Evolutionary conservation across 1,140 invertebrate genomes (phyloP).

Genomic region (Dendrolimus punctatus): DNA sequence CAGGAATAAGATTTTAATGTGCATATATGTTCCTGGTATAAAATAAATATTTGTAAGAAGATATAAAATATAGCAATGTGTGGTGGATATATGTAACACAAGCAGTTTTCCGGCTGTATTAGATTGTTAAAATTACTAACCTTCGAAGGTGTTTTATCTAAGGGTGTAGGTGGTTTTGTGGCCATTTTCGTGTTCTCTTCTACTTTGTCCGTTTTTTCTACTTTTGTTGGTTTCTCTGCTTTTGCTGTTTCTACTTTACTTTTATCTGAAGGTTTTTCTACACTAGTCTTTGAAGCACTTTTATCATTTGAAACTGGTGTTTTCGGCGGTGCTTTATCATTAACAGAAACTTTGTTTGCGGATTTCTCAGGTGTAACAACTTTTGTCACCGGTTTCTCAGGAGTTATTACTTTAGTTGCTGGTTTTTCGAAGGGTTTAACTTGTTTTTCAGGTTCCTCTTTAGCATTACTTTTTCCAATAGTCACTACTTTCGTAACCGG

Average conservation of each 20-base stretch:
- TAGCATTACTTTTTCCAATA: too few relatives aligned
- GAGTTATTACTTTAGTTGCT: background rate
- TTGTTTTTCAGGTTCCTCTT: too few relatives aligned
- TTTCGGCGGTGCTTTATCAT: slow-evolving; percentile 12
- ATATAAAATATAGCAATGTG: too few relatives aligned
- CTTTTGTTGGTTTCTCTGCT: background rate
- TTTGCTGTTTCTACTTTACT: slow-evolving; percentile 15
- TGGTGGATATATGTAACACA: too few relatives aligned
- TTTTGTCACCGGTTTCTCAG: slow-evolving; percentile 5
- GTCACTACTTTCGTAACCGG: slow-evolving; percentile 3
- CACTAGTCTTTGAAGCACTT: background rate
- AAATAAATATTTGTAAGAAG: too few relatives aligned
- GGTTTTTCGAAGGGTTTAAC: background rate
- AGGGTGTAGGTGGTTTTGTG: slow-evolving; percentile 49
- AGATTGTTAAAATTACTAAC: slow-evolving; percentile 20
- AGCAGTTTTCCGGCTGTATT: too few relatives aligned
- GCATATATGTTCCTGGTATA: too few relatives aligned
- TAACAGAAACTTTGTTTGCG: slow-evolving; percentile 11
- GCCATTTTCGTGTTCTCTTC: slow-evolving; percentile 53
- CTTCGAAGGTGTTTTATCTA: slow-evolving; percentile 56
- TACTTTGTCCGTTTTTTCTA: slow-evolving; percentile 10
- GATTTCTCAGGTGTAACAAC: background rate
- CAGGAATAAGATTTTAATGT: too few relatives aligned
- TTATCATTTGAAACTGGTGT: slow-evolving; percentile 8
- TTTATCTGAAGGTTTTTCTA: slow-evolving; percentile 8